phyloP scores from a whole-genome alignment of 2,888 invertebrate genomes.

The Luperina nickerlii region DNA sequence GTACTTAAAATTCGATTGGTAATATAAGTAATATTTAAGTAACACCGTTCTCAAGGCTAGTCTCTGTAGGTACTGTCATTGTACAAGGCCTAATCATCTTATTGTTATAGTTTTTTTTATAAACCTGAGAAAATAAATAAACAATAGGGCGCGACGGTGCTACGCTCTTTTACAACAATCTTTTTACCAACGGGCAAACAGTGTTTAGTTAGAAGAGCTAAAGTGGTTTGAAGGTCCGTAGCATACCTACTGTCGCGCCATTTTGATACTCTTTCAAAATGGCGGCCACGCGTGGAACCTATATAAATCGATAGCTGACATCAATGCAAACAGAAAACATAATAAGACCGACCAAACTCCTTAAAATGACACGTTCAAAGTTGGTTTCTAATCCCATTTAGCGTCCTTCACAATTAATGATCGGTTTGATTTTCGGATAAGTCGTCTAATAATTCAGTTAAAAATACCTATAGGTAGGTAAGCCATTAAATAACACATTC shows the following conservation, averaged over 20 bases:
- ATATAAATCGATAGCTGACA: too few relatives aligned
- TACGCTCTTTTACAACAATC: neutral
- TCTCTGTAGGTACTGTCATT: neutral
- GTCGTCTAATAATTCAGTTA: too few relatives aligned
- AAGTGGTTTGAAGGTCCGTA: too few relatives aligned
- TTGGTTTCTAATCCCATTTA: neutral
- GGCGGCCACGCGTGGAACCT: too few relatives aligned
- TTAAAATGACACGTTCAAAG: neutral
- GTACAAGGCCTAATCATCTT: neutral
- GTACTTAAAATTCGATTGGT: neutral
- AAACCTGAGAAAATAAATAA: neutral
- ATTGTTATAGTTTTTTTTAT: neutral
- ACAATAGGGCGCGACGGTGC: too few relatives aligned
- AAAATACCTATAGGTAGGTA: neutral
- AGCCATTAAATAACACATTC: conserved; percentile 3
- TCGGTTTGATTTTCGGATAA: neutral
- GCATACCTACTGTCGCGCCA: neutral
- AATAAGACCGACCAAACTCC: too few relatives aligned
- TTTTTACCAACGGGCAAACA: neutral
- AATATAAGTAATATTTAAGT: too few relatives aligned
- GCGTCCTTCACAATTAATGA: neutral
- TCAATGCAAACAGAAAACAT: too few relatives aligned
- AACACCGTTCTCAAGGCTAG: neutral
- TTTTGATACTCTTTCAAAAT: neutral
- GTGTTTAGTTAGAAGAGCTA: too few relatives aligned